These are phyloP conservation scores for Zaprionus bogoriensis DNA, from an alignment of 2,888 invertebrate species.

Conservation along the genomic window DNA sequence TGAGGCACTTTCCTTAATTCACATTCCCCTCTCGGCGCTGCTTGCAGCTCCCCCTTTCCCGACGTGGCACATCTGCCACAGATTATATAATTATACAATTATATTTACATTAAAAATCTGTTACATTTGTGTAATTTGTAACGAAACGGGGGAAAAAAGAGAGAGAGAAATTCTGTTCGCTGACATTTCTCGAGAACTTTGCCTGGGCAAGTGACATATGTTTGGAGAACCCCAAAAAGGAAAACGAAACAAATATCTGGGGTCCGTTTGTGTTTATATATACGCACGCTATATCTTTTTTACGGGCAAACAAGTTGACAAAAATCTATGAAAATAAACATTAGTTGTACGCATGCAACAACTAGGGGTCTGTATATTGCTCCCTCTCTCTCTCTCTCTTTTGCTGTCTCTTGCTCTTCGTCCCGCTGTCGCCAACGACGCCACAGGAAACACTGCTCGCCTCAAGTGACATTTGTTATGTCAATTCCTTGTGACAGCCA, in stretches of 20 bases:
- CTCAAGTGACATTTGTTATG: conserved; percentile 71
- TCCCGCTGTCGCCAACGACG: conserved; percentile 1
- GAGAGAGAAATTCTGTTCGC: not conserved
- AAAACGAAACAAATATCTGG: conserved; percentile 3
- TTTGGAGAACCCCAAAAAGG: conserved; percentile 35
- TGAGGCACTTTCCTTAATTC: conserved; percentile 35
- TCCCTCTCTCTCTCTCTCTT: not conserved
- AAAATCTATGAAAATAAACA: conserved; percentile 70
- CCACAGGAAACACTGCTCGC: conserved; percentile 51
- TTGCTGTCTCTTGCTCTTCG: conserved; percentile 1
- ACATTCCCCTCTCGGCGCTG: conserved; percentile 3
- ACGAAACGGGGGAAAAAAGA: conserved; percentile 23
- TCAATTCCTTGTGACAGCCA: conserved; percentile 73
- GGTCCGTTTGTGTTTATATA: conserved; percentile 14
- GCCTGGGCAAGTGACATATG: conserved; percentile 45
- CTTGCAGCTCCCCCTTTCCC: not conserved
- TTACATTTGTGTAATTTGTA: conserved; percentile 62
- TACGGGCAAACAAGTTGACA: conserved; percentile 67
- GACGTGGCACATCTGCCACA: conserved; percentile 49
- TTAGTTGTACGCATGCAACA: conserved; percentile 45
- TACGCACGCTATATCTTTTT: conserved; percentile 14
- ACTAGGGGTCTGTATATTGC: not conserved
- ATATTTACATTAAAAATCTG: conserved; percentile 77
- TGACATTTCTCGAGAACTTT: conserved; percentile 41
- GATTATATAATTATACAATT: conserved; percentile 77